These are phyloP conservation scores for Psittacula derbiana DNA, from an alignment of 2,797 vertebrate genomes.

Conservation along the genomic window DNA sequence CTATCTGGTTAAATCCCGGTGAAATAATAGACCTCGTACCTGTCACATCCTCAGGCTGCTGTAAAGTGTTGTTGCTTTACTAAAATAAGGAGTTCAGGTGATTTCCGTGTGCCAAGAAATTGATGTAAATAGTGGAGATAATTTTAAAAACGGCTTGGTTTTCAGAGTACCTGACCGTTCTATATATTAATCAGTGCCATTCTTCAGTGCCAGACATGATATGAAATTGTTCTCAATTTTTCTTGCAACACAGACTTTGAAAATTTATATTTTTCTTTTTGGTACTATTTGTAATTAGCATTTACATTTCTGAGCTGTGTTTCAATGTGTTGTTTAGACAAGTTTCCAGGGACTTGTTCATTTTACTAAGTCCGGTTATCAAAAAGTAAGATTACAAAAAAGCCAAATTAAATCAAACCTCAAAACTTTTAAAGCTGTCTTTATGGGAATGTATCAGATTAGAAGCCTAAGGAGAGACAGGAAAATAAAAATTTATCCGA, in stretches of 20 bases:
- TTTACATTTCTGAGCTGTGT: not conserved
- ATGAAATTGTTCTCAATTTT: not conserved
- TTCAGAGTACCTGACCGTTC: not conserved
- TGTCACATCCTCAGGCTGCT: constrained; percentile 44
- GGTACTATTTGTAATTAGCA: not conserved
- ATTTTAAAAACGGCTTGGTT: not conserved
- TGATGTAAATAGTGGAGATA: not conserved
- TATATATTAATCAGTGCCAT: not conserved
- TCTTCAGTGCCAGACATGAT: not conserved
- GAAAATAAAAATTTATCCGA: not conserved
- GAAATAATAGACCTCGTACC: constrained; percentile 52
- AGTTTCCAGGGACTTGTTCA: not conserved
- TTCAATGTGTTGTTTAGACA: not conserved
- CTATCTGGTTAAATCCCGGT: constrained; percentile 52
- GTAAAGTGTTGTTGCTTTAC: not conserved
- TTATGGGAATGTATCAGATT: not conserved
- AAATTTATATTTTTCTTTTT: not conserved
- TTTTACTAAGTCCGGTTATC: not conserved
- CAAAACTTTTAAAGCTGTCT: not conserved
- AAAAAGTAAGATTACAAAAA: not conserved
- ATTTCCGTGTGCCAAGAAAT: not conserved
- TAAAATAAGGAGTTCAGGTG: constrained; percentile 16
- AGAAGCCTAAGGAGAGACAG: not conserved
- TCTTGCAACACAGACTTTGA: not conserved
- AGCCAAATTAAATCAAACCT: not conserved